Percentiles rank a stretch among this genome's conserved stretches.
Evolutionary conservation across 2,797 vertebrate genomes (phyloP).

Genomic region (Orestias chungarensis): DNA sequence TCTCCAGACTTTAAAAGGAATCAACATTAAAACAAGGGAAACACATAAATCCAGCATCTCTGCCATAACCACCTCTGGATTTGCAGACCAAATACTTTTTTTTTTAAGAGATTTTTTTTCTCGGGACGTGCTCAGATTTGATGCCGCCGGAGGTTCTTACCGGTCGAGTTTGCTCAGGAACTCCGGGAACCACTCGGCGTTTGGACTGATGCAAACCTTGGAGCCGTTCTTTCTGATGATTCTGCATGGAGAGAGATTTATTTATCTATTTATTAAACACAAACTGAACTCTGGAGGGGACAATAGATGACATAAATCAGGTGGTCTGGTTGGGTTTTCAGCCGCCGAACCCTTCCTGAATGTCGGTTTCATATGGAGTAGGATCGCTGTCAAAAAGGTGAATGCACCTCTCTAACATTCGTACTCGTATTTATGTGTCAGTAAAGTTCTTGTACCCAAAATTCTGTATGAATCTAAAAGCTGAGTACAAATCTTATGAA

Average conservation of each 20-base stretch:
- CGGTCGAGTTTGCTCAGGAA: constrained; percentile 4
- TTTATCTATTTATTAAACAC: not conserved
- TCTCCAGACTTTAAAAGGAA: no score
- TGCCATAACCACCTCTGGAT: not conserved
- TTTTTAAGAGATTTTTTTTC: no score
- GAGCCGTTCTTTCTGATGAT: constrained; percentile 29
- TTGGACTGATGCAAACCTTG: constrained; percentile 43
- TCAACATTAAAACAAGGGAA: not conserved
- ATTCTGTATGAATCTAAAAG: no score
- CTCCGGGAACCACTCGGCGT: not conserved
- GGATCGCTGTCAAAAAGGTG: no score
- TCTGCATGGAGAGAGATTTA: constrained; percentile 30
- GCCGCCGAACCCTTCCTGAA: no score
- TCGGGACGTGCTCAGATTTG: not conserved
- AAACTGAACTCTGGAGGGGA: not conserved
- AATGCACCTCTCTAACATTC: no score
- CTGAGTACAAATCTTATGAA: no score
- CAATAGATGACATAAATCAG: not conserved
- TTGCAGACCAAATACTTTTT: not conserved
- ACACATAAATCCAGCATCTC: fast-evolving
- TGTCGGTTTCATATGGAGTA: no score
- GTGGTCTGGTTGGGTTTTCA: not conserved
- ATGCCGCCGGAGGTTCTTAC: constrained; percentile 24
- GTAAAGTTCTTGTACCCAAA: no score
- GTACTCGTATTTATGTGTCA: no score